phyloP scores from a whole-genome alignment of 2,113 vertebrate genomes.

The Lepus americanus region DNA sequence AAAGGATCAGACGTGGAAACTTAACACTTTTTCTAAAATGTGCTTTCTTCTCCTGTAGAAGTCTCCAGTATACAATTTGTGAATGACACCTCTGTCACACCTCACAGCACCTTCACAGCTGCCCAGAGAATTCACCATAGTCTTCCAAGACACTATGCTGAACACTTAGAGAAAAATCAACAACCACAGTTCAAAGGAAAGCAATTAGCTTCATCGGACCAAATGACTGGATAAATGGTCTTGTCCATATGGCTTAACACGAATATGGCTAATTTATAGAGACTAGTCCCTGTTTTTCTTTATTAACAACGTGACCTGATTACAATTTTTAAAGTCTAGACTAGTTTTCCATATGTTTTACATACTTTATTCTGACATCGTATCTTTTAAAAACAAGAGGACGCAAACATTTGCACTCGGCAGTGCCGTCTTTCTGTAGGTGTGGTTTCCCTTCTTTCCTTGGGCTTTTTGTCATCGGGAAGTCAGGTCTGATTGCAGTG shows the following conservation, averaged over 20 bases:
- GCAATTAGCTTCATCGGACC: conserved; percentile 42
- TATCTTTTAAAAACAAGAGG: conserved; percentile 78
- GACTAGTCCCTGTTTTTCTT: conserved; percentile 51
- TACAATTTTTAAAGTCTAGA: conserved; percentile 77
- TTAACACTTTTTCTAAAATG: not conserved
- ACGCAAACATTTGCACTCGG: conserved; percentile 64
- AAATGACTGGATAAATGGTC: conserved; percentile 22
- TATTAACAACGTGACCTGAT: conserved; percentile 60
- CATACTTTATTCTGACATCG: conserved; percentile 79
- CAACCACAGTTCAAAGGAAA: conserved; percentile 44
- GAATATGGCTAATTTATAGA: conserved; percentile 72
- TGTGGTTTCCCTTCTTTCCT: conserved; percentile 28
- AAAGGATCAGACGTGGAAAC: conserved; percentile 32
- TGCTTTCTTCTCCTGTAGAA: conserved; percentile 30
- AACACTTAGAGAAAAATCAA: conserved; percentile 58
- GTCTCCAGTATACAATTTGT: conserved; percentile 4
- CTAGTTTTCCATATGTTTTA: conserved; percentile 75
- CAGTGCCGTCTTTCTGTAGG: conserved; percentile 60
- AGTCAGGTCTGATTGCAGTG: conserved; percentile 33
- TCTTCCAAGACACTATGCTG: not conserved
- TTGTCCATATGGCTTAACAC: conserved; percentile 74
- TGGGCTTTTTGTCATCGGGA: conserved; percentile 44
- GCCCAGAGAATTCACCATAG: not conserved
- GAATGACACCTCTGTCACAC: not conserved
- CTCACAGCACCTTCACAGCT: not conserved